Percentiles rank a stretch among this genome's conserved stretches.
Conservation (phyloP, 2,888 invertebrate genomes). For the Tigriopus californicus region DNA sequence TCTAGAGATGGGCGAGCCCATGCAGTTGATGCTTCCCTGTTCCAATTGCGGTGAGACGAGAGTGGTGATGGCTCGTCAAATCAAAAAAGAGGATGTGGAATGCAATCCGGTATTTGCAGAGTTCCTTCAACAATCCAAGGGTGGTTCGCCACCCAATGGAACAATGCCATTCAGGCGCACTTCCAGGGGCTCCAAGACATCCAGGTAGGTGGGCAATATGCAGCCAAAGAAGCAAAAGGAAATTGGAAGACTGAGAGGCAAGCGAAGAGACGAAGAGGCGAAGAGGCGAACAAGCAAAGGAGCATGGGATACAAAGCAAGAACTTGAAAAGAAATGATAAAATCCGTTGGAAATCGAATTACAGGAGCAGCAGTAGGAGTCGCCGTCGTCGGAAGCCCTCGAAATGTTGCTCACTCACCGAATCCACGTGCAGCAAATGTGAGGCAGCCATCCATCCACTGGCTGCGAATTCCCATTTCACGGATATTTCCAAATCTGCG, state of each 20-base stretch:
- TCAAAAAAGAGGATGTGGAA: slow-evolving; percentile 14
- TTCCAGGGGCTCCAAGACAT: neutral
- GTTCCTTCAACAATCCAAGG: slow-evolving; percentile 4
- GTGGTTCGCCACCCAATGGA: neutral
- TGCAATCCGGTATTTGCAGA: slow-evolving; percentile 14
- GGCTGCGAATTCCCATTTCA: neutral
- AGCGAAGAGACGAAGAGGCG: too few relatives aligned
- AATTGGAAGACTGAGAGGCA: too few relatives aligned
- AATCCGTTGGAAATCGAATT: too few relatives aligned
- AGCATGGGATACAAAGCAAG: too few relatives aligned
- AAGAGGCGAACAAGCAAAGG: too few relatives aligned
- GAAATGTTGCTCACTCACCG: too few relatives aligned
- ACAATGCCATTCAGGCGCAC: neutral
- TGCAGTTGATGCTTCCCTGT: slow-evolving; percentile 11
- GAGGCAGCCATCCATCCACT: neutral
- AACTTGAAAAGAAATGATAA: too few relatives aligned
- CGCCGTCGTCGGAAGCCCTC: too few relatives aligned
- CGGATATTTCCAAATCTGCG: neutral
- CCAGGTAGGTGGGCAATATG: neutral
- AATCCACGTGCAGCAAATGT: neutral
- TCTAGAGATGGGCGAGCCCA: slow-evolving; percentile 10
- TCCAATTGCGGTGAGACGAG: slow-evolving; percentile 11
- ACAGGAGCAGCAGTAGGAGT: too few relatives aligned
- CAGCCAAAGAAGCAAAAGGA: too few relatives aligned
- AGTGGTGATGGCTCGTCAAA: slow-evolving; percentile 10